A percentile compares a stretch with the other conserved stretches of the same genome.
phyloP scores from a whole-genome alignment of 2,113 vertebrate genomes.

The Isurus oxyrinchus region DNA sequence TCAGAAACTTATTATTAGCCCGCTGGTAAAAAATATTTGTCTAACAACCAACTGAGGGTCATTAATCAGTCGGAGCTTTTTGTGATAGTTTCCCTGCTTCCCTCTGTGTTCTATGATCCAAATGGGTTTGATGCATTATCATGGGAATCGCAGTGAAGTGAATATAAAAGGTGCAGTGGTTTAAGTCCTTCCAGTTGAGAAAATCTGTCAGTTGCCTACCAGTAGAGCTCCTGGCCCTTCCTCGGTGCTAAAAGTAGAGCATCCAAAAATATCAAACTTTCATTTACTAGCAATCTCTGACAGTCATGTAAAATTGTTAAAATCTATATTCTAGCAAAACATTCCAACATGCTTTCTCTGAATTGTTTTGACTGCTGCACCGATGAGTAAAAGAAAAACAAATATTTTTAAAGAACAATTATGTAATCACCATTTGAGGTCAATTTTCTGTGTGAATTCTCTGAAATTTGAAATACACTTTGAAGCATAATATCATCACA shows the following conservation, averaged over 20 bases:
- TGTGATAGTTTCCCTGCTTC: neutral
- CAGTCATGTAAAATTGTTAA: neutral
- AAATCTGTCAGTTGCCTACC: neutral
- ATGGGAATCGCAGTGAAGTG: neutral
- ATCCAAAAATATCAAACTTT: neutral
- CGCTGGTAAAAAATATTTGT: neutral
- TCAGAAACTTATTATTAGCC: neutral
- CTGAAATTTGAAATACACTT: neutral
- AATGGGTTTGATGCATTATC: neutral
- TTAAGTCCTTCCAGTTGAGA: constrained; percentile 11
- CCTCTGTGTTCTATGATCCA: neutral
- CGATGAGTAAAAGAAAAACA: neutral
- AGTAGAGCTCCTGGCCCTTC: neutral
- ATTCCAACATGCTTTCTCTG: neutral
- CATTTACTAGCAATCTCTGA: neutral
- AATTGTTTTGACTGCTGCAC: neutral
- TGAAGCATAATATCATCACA: neutral
- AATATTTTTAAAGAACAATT: neutral
- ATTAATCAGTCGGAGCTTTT: neutral
- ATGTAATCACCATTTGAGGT: neutral
- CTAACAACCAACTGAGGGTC: neutral
- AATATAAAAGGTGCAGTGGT: neutral
- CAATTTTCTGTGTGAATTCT: neutral
- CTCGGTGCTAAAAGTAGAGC: neutral
- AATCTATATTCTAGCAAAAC: neutral